Evolutionary conservation across 2,888 invertebrate genomes (phyloP), one percentile per base, ranked within the genome.

Genomic region (Netelia fuscicornis): DNA sequence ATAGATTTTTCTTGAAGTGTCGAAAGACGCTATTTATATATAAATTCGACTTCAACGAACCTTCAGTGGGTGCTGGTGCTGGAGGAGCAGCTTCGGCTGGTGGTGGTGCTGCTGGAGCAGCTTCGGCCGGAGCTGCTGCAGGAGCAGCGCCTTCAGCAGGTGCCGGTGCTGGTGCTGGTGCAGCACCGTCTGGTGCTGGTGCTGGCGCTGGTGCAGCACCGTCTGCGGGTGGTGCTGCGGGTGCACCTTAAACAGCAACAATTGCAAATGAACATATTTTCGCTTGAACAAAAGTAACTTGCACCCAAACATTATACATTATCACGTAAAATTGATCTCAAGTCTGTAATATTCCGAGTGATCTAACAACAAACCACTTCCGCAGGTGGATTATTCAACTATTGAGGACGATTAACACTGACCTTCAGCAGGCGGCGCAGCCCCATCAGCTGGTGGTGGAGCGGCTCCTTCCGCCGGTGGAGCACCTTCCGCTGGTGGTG

Each of bases 401-500:
- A 37, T 52, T 13, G 1, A 52, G 8, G n/a, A 48, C n/a, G 2
- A 11, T 23, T 9, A 52, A 70, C 54, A 91, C 74, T 70, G 68
- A 37, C 88, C 90, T 83, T 89, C 91, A 44, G 87, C 89, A 11
- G 90, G 85, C 2, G 89, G 83, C 11, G 71, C 86, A 25, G 84
- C 75, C 44, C 83, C 88, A 52, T 80, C 87, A 8, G 89, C 91
- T n/a, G 88, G 88, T 17, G 89, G 88, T 20, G 90, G 86, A 23
- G 83, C 68, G 2, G 68, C 74, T 54, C 81, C 88, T 37, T 82
- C 87, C 17, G 88, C 85, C 79, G 89, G 87, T 80, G 91, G 87
- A 30, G 91, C 91, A 42, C 87, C 91, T 77, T 89, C 91, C 20
- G 89, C 88, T 52, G 91, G 89, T 48, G 90, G 88, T 60, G 37